phyloP scores from a whole-genome alignment of 2,113 vertebrate genomes.

The Sander vitreus region DNA sequence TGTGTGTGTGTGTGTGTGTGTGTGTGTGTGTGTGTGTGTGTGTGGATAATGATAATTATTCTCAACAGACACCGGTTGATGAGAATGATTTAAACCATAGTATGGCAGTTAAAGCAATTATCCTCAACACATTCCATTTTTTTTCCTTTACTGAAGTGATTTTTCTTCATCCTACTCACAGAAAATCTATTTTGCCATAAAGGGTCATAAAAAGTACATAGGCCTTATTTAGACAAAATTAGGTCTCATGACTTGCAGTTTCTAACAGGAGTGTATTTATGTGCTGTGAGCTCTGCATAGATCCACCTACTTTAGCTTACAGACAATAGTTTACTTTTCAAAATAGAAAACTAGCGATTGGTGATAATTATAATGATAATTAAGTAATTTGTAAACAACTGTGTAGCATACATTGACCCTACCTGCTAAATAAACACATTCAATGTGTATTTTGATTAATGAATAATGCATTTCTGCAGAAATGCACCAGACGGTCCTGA shows the following conservation, averaged over 20 bases:
- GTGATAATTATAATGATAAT: background rate
- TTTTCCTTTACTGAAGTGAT: background rate
- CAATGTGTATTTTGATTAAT: background rate
- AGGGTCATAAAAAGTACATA: background rate
- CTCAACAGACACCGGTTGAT: slow-evolving; percentile 12
- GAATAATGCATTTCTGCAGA: background rate
- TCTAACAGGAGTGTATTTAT: background rate
- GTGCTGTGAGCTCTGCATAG: background rate
- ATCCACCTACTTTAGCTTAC: background rate
- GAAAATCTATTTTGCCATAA: background rate
- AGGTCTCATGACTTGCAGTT: background rate
- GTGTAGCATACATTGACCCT: background rate
- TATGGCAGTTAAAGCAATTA: slow-evolving; percentile 1
- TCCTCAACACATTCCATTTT: background rate
- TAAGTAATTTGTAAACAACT: no score
- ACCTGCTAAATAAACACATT: background rate
- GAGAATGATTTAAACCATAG: slow-evolving; percentile 6
- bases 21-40: no score
- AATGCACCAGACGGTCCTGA: background rate
- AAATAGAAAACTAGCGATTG: background rate
- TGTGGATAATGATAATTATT: slow-evolving; percentile 31
- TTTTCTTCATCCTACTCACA: background rate
- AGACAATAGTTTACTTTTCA: background rate
- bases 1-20: no score
- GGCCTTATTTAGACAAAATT: background rate